These are phyloP conservation scores for Calidris pugnax DNA, from an alignment of 2,113 vertebrate species.

Conservation along the genomic window DNA sequence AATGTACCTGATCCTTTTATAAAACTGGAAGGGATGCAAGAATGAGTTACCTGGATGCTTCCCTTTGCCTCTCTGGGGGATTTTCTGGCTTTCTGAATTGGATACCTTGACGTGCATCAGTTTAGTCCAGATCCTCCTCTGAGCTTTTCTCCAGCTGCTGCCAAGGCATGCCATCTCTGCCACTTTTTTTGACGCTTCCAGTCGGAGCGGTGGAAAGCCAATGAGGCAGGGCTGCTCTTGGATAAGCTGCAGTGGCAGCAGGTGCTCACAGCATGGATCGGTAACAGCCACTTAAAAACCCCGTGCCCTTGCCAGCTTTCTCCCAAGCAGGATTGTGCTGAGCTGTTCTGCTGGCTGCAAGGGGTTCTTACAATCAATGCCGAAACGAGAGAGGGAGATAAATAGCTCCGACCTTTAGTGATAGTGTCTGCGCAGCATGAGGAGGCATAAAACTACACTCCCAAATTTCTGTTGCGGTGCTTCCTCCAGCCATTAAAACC, in stretches of 20 bases:
- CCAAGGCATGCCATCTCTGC: background rate
- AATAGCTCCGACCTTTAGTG: background rate
- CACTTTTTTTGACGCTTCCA: background rate
- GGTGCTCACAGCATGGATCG: background rate
- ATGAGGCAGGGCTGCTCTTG: background rate
- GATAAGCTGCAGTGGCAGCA: conserved; percentile 9
- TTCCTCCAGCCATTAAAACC: background rate
- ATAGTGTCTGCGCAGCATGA: background rate
- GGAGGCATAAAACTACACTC: background rate
- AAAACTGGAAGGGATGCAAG: background rate
- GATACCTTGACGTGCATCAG: background rate
- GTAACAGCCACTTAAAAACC: conserved; percentile 27
- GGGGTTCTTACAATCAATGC: background rate
- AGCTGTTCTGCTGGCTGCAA: background rate
- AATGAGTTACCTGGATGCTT: background rate
- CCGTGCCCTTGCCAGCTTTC: background rate
- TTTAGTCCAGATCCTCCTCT: background rate
- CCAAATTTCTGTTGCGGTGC: background rate
- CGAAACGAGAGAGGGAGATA: background rate
- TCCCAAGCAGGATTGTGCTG: background rate
- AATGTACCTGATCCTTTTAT: background rate
- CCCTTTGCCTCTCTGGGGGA: background rate
- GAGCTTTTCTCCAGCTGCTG: background rate
- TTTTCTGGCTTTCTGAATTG: background rate
- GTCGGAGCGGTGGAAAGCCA: background rate